phyloP scores from a whole-genome alignment of 2,113 vertebrate genomes.

The Corapipo altera region DNA sequence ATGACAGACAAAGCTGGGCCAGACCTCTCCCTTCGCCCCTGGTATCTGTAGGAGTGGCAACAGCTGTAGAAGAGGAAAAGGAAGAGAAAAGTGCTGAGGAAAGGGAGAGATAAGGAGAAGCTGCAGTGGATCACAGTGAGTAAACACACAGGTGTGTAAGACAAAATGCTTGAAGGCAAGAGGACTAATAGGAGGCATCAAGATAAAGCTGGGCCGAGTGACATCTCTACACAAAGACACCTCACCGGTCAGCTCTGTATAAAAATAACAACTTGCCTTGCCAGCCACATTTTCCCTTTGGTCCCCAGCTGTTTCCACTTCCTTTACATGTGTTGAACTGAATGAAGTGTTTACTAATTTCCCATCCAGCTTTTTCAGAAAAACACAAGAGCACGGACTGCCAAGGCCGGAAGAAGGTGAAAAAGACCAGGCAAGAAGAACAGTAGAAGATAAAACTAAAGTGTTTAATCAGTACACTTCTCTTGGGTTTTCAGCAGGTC shows the following conservation, averaged over 20 bases:
- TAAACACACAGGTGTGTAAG: constrained; percentile 19
- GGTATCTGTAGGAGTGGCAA: not conserved
- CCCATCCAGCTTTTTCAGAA: constrained; percentile 59
- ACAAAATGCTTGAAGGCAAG: constrained; percentile 22
- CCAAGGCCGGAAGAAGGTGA: constrained; percentile 28
- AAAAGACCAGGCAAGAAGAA: constrained; percentile 21
- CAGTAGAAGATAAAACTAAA: not conserved
- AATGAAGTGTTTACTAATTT: constrained; percentile 69
- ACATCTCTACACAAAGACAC: constrained; percentile 1
- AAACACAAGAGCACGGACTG: not conserved
- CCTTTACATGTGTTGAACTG: constrained; percentile 67
- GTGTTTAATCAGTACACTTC: not conserved
- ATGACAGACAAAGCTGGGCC: not conserved
- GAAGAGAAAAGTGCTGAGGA: constrained; percentile 7
- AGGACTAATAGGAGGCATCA: not conserved
- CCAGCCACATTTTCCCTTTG: constrained; percentile 33
- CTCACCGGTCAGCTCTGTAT: not conserved
- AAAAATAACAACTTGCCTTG: constrained; percentile 56
- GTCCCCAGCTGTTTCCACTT: constrained; percentile 77
- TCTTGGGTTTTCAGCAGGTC: not conserved
- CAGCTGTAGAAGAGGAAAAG: constrained; percentile 5
- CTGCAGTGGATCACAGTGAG: not conserved
- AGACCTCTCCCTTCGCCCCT: not conserved
- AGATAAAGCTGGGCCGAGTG: not conserved
- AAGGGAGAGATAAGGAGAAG: constrained; percentile 34